phyloP scores from a whole-genome alignment of 37 sponge, comb jelly and placozoan genomes.

The Hexactinellida sp. region DNA sequence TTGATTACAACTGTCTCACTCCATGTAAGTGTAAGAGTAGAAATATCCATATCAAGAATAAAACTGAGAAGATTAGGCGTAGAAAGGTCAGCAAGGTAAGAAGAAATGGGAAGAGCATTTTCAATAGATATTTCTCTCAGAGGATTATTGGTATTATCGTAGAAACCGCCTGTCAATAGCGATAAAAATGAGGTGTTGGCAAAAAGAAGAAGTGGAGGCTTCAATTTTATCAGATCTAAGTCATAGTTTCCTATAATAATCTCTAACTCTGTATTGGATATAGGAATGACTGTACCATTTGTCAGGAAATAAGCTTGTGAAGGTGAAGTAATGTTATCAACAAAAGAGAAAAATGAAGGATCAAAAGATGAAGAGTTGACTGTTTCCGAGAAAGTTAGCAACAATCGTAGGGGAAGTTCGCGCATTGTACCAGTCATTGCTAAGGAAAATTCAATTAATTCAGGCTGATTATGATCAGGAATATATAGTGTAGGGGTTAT shows the following conservation, averaged over 20 bases:
- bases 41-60: constrained; percentile 22
- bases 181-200: not conserved
- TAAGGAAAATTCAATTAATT: constrained; percentile 29
- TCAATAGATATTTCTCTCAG: not conserved
- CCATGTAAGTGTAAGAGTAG: constrained; percentile 19
- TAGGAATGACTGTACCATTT: not conserved
- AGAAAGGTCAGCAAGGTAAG: not conserved
- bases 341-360: constrained; percentile 13
- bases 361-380: constrained; percentile 36
- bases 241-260: not conserved
- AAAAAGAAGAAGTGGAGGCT: not conserved
- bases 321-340: not conserved
- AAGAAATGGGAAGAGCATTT: not conserved
- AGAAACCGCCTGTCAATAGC: not conserved
- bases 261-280: not conserved
- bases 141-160: not conserved
- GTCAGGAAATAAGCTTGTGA: not conserved
- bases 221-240: not conserved
- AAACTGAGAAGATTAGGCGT: not conserved
- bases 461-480: constrained; percentile 57
- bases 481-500: constrained; percentile 40
- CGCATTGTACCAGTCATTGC: constrained; percentile 39
- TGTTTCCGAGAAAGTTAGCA: constrained; percentile 60
- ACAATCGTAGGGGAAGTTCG: not conserved
- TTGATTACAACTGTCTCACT: constrained; percentile 12